Conservation (phyloP, 1,140 invertebrate species). For the Orius insidiosus region DNA sequence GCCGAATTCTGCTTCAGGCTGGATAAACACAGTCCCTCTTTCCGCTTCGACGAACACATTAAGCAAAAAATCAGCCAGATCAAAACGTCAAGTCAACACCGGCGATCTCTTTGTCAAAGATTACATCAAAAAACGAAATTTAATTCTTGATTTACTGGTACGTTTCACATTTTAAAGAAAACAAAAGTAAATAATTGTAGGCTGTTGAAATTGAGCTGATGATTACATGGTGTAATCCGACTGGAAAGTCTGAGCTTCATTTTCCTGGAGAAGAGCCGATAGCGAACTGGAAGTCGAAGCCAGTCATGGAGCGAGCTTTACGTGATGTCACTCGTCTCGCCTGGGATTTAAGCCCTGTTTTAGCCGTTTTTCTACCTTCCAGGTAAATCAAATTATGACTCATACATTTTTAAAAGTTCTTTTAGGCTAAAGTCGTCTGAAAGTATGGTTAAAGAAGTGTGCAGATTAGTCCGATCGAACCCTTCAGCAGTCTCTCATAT, state of each 20-base stretch:
- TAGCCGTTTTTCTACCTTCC: constrained; percentile 79
- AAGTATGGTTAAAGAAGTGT: constrained; percentile 58
- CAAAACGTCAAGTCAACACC: constrained; percentile 40
- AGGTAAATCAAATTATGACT: constrained; percentile 24
- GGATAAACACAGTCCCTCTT: constrained; percentile 77
- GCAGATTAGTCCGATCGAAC: constrained; percentile 50
- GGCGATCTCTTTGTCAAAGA: constrained; percentile 78
- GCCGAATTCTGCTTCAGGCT: constrained; percentile 34
- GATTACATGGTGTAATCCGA: constrained; percentile 89
- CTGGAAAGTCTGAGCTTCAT: constrained; percentile 49
- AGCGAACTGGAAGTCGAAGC: constrained; percentile 62
- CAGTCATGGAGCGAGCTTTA: constrained; percentile 63
- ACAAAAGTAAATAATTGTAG: constrained; percentile 23
- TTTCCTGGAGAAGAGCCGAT: constrained; percentile 65
- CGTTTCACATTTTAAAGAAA: constrained; percentile 17
- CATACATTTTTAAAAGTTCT: background rate
- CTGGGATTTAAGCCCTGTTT: constrained; percentile 84
- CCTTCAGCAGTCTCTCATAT: constrained; percentile 77
- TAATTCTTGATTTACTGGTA: constrained; percentile 78
- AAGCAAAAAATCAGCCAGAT: constrained; percentile 48
- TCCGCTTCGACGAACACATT: constrained; percentile 51
- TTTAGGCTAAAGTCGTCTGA: constrained; percentile 30
- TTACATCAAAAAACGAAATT: constrained; percentile 84
- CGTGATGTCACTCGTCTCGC: constrained; percentile 74
- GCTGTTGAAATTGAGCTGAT: constrained; percentile 89